Base-by-base conservation (phyloP, 2,888 invertebrate genomes). In the Hedychridium roseum region DNA sequence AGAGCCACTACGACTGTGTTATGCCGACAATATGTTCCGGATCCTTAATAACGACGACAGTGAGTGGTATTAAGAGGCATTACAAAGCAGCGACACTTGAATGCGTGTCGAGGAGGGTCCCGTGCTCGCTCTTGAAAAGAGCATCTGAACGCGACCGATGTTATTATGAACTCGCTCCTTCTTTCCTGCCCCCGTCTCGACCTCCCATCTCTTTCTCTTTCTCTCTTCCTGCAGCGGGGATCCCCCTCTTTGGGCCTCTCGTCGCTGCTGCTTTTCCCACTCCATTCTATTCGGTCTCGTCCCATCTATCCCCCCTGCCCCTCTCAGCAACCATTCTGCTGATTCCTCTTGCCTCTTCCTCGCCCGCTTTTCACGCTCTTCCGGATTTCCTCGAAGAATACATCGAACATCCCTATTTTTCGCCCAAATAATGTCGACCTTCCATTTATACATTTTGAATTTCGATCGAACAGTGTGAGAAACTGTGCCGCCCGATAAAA, bases 61-160 rank as follows among this genome's bases (percentile, higher is more conserved):
- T 56, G 66, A 70, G 60, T 66, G 66, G 71, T 64, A 71, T 74
- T 74, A 73, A 71, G 71, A 72, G 69, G 70, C 63, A 69, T 73
- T 69, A 73, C 74, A 75, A 74, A 71, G 69, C 69, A 59, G 60
- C 72, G 74, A 74, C 74, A 74, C 75, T 76, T 76, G 72, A 75
- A 75, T 75, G 69, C 66, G 49, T 57, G 70, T 65, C 68, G 72
- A 64, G 48, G 56, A 66, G 70, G 70, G 68, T 64, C 70, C 66
- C n/a, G n/a, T n/a, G n/a, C n/a, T 56, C 50, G 47, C 68, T 66
- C 68, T 66, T 70, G 60, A 73, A 75, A 76, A 74, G 71, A 71
- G 70, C 74, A 71, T 68, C 73, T 56, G 68, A 73, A 60, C 66
- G 49, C 56, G 50, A 60, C 60, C 60, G 54, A 64, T 60, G 62